phyloP scores from a whole-genome alignment of 2,888 invertebrate genomes.

The Drosophila austrosaltans region DNA sequence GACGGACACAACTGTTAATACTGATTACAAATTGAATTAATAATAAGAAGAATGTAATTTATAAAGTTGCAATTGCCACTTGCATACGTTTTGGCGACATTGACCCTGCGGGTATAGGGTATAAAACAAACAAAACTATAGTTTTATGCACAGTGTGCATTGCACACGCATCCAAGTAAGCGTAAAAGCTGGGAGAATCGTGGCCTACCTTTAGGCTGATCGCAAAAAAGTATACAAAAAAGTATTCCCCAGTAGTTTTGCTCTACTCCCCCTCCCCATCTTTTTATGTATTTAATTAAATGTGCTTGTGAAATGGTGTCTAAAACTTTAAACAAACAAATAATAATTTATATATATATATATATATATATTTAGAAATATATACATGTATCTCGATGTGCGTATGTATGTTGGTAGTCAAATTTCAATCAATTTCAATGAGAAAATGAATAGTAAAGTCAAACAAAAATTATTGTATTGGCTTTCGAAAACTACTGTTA shows the following conservation, averaged over 20 bases:
- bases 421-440: slow-evolving; percentile 58
- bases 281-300: slow-evolving; percentile 66
- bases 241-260: background rate
- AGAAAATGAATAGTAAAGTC: slow-evolving; percentile 27
- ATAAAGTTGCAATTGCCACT: too few relatives aligned
- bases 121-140: background rate
- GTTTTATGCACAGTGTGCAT: slow-evolving; percentile 1
- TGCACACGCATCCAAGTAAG: background rate
- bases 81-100: too few relatives aligned
- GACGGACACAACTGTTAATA: too few relatives aligned
- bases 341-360: slow-evolving; percentile 33
- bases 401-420: slow-evolving; percentile 62
- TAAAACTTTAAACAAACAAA: slow-evolving; percentile 42
- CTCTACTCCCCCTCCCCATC: slow-evolving; percentile 10
- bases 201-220: slow-evolving; percentile 32
- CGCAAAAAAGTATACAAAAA: background rate
- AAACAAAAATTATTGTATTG: slow-evolving; percentile 7
- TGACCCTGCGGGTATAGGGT: background rate
- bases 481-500: background rate
- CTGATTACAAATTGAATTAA: too few relatives aligned
- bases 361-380: slow-evolving; percentile 27
- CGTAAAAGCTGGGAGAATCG: background rate
- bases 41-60: too few relatives aligned
- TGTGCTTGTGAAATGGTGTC: slow-evolving; percentile 67
- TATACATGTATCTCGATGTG: slow-evolving; percentile 45